These are phyloP conservation scores for Mimumesa dahlbomi DNA, from an alignment of 2,888 invertebrate genomes.

Conservation along the genomic window DNA sequence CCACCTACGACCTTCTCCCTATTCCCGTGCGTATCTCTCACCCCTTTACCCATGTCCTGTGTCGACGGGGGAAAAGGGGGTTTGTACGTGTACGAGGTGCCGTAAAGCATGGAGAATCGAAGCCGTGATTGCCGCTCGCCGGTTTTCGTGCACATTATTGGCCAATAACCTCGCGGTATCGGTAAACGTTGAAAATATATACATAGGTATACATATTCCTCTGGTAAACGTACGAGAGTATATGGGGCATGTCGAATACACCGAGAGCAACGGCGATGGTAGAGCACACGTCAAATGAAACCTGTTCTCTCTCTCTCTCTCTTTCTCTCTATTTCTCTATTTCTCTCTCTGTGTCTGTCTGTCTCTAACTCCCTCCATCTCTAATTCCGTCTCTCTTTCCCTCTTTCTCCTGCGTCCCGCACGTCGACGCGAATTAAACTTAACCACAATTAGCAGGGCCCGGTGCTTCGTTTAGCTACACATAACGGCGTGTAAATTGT, in stretches of 20 bases:
- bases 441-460: conserved; percentile 72
- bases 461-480: conserved; percentile 61
- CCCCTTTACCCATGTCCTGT: too few relatives aligned
- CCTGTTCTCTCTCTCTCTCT: conserved; percentile 4
- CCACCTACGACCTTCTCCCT: too few relatives aligned
- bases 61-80: too few relatives aligned
- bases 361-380: background rate
- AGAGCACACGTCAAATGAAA: conserved; percentile 57
- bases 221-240: background rate
- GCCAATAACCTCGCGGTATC: conserved; percentile 63
- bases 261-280: conserved; percentile 23
- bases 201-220: conserved; percentile 9
- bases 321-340: background rate
- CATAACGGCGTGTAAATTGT: conserved; percentile 70
- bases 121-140: conserved; percentile 26
- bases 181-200: too few relatives aligned
- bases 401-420: conserved; percentile 3
- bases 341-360: background rate
- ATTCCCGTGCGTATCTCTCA: too few relatives aligned
- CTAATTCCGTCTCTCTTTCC: background rate
- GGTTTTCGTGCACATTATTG: conserved; percentile 58
- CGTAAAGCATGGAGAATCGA: conserved; percentile 25
- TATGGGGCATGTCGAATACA: conserved; percentile 33
- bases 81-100: too few relatives aligned
- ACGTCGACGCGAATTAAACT: conserved; percentile 69